A percentile compares a stretch with the other conserved stretches of the same genome.
phyloP scores from a whole-genome alignment of 1,140 invertebrate species.

The Lethocerus indicus region DNA sequence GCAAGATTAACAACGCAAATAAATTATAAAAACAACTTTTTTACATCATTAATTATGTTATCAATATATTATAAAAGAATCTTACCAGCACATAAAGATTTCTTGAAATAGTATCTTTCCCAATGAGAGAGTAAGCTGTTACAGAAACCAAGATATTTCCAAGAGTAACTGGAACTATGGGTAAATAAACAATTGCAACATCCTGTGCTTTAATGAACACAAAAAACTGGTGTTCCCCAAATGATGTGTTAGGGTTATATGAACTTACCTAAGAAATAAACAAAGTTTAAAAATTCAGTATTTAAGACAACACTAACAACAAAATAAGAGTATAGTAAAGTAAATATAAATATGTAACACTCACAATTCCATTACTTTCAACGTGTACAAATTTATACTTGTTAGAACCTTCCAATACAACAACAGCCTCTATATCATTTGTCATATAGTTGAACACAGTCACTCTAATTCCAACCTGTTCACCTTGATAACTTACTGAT shows the following conservation, averaged over 20 bases:
- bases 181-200: constrained; percentile 66
- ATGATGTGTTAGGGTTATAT: constrained; percentile 72
- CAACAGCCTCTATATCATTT: constrained; percentile 63
- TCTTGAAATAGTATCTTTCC: constrained; percentile 54
- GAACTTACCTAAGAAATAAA: constrained; percentile 33
- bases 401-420: constrained; percentile 66
- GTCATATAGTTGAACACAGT: constrained; percentile 89
- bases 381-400: constrained; percentile 92
- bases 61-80: neutral
- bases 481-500: constrained; percentile 60
- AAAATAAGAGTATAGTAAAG: neutral
- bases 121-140: constrained; percentile 69
- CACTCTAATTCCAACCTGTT: constrained; percentile 83
- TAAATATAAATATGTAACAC: constrained; percentile 16
- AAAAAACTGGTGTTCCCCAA: constrained; percentile 86
- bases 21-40: neutral
- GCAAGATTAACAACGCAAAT: neutral
- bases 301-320: neutral
- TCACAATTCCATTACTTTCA: constrained; percentile 72
- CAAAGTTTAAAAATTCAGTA: neutral
- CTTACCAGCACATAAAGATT: constrained; percentile 56
- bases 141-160: constrained; percentile 67
- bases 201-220: constrained; percentile 71
- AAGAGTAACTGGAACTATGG: constrained; percentile 67
- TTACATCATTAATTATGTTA: neutral